Base-by-base conservation (phyloP, 2,888 invertebrate species). In the Drosophila mettleri region DNA sequence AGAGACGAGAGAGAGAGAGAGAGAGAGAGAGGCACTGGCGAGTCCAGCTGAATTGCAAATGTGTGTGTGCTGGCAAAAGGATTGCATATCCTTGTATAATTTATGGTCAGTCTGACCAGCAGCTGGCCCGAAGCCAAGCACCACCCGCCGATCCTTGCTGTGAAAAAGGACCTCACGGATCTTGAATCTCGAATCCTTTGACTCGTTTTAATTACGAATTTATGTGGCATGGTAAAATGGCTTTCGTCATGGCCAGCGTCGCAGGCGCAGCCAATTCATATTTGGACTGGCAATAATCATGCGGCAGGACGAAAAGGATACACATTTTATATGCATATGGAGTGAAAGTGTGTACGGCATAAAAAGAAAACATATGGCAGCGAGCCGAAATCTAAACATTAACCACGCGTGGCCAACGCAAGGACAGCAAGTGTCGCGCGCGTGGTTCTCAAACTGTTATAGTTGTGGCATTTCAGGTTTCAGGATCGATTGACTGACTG, bases 51-150 rank as follows among this genome's bases (percentile, higher is more conserved):
- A 68, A 81, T 68, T 68, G 80, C 71, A 74, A 74, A 59, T 61
- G n/a, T 24, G 24, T 24, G 43, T 27, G 43, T 45, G 43, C 6
- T 69, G 66, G 78, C 64, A 68, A 81, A 87, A 83, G 83, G 83
- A 87, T 87, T 77, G 76, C 69, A 22, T 60, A 36, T 62, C 61
- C 64, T 83, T 85, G 80, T 79, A 76, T 85, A 83, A 83, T 82
- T 87, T 82, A 88, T 76, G 72, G 48, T 45, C 65, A 59, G 45
- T 20, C 51, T 69, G 73, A 54, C 55, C 59, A 67, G 63, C 54
- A 54, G 54, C 54, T 84, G 78, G 54, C n/a, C 49, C 53, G 59
- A 54, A 43, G 49, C 66, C 64, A 58, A 48, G 55, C 46, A 55
- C 61, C 69, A 33, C 68, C 67, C 61, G 77, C 36, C 41, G 57